A percentile compares a stretch with the other conserved stretches of the same genome.
These are phyloP conservation scores for Pseudorasbora parva DNA, from an alignment of 2,113 vertebrate genomes.

Conservation along the genomic window DNA sequence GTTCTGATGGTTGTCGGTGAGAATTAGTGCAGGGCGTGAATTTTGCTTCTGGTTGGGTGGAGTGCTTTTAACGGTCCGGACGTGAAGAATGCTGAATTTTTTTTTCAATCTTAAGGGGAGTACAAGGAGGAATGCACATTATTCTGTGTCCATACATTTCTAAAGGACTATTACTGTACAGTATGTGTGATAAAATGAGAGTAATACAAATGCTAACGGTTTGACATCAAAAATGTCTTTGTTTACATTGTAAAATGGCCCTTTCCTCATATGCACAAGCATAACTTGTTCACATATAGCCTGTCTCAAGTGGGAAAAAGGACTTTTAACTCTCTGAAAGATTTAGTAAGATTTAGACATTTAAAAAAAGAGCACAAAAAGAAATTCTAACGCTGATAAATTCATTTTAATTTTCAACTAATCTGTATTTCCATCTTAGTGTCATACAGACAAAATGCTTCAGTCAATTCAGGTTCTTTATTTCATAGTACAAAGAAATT, in stretches of 20 bases:
- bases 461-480: not conserved
- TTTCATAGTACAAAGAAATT: not conserved
- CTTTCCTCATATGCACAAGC: not conserved
- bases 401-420: not conserved
- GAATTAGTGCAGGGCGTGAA: not conserved
- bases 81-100: not conserved
- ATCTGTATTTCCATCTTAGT: not conserved
- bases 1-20: slow-evolving; percentile 22
- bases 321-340: not conserved
- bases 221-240: not conserved
- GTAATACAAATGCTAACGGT: not conserved
- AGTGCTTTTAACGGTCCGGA: not conserved
- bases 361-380: not conserved
- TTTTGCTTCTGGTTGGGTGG: slow-evolving; percentile 16
- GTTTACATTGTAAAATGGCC: not conserved
- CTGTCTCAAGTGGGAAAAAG: not conserved
- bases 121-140: not conserved
- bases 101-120: not conserved
- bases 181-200: no score
- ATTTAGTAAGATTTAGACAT: not conserved
- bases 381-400: not conserved
- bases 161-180: not conserved
- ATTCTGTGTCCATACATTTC: not conserved
- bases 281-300: not conserved
- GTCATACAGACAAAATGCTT: not conserved